Conservation (phyloP, 1,140 invertebrate genomes). For the Drosophila kepulauana region DNA sequence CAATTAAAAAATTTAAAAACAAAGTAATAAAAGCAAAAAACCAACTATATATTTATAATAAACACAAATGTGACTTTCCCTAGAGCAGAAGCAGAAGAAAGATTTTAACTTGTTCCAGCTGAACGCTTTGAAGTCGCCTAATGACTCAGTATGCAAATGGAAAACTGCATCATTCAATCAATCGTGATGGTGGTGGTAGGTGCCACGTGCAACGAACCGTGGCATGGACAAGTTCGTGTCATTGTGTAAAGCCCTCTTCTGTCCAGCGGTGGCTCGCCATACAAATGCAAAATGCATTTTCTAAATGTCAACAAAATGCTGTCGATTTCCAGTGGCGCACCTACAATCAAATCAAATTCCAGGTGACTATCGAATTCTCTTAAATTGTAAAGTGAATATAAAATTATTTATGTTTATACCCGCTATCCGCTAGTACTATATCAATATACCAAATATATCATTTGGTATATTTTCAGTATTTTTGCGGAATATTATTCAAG, state of each 20-base stretch:
- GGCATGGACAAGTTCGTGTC: slow-evolving; percentile 49
- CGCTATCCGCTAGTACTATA: too few species aligned
- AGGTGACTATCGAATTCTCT: background rate
- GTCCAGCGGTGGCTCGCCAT: background rate
- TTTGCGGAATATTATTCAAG: too few species aligned
- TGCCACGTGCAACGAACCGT: slow-evolving; percentile 47
- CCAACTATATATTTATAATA: slow-evolving; percentile 16
- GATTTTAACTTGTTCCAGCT: slow-evolving; percentile 3
- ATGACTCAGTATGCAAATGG: slow-evolving; percentile 36
- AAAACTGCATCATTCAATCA: slow-evolving; percentile 44
- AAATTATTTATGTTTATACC: too few species aligned
- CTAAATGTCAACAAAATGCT: slow-evolving; percentile 33
- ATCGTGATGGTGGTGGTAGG: slow-evolving; percentile 15
- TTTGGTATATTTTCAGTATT: too few species aligned
- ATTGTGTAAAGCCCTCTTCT: slow-evolving; percentile 37
- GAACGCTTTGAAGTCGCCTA: slow-evolving; percentile 1
- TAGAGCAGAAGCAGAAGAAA: background rate
- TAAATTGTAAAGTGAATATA: too few species aligned
- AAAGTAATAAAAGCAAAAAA: background rate
- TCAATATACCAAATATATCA: too few species aligned
- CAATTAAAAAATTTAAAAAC: slow-evolving; percentile 8
- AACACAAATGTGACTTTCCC: background rate
- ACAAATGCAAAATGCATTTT: slow-evolving; percentile 32
- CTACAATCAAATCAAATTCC: background rate
- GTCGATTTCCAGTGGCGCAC: slow-evolving; percentile 16